Conservation (phyloP, 2,113 vertebrate genomes). For the Esox niger region DNA sequence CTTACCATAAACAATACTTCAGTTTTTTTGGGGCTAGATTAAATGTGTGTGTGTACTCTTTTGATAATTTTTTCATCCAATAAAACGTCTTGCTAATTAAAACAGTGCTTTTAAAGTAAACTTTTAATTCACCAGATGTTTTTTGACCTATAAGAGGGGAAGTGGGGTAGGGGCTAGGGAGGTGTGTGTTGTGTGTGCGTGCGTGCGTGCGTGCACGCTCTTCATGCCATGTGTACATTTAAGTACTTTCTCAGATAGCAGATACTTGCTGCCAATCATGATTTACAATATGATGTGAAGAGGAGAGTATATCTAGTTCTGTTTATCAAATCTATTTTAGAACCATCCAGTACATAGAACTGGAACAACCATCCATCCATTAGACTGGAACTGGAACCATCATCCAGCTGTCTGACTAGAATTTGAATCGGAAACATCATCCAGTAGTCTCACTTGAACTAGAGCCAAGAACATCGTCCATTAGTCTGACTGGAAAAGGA, state of each 20-base stretch:
- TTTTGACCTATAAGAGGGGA: conserved; percentile 63
- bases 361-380: too few species aligned
- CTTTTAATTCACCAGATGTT: conserved; percentile 71
- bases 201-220: conserved; percentile 4
- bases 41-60: conserved; percentile 66
- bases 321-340: too few species aligned
- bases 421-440: too few species aligned
- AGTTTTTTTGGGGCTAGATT: conserved; percentile 68
- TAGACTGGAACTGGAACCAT: too few species aligned
- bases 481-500: too few species aligned
- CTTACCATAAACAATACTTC: conserved; percentile 65
- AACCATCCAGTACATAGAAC: too few species aligned
- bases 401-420: too few species aligned
- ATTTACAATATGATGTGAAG: neutral
- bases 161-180: conserved; percentile 54
- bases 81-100: conserved; percentile 72
- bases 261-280: neutral
- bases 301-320: neutral
- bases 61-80: conserved; percentile 68
- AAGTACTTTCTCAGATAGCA: conserved; percentile 1
- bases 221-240: conserved; percentile 13
- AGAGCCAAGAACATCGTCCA: too few species aligned
- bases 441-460: too few species aligned
- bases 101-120: conserved; percentile 69
- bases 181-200: conserved; percentile 13